phyloP scores from a whole-genome alignment of 2,797 vertebrate genomes.

The Ceyx erithaca region DNA sequence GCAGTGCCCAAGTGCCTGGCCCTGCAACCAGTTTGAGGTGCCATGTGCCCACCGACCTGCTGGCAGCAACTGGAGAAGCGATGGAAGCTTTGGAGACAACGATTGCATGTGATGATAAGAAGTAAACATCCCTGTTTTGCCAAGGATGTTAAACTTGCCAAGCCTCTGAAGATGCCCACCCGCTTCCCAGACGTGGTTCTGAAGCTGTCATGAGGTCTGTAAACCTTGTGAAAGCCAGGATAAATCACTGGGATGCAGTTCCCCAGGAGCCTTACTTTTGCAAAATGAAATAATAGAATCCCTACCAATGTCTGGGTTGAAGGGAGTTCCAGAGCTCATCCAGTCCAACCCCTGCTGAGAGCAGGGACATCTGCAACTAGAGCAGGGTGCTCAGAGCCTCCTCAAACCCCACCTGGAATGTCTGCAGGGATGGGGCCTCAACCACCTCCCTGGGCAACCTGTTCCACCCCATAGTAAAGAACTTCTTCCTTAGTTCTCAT shows the following conservation, averaged over 20 bases:
- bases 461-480: too few species aligned
- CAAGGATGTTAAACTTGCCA: neutral
- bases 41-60: accelerated
- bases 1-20: too few species aligned
- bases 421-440: too few species aligned
- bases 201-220: neutral
- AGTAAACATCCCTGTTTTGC: neutral
- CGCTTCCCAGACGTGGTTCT: neutral
- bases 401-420: too few species aligned
- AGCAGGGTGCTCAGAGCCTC: too few species aligned
- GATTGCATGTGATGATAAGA: neutral
- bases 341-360: too few species aligned
- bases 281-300: neutral
- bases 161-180: neutral
- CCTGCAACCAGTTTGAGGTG: neutral
- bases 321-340: too few species aligned
- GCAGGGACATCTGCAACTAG: too few species aligned
- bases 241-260: neutral
- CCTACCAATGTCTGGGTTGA: too few species aligned
- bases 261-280: neutral
- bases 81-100: neutral
- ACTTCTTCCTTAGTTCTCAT: too few species aligned
- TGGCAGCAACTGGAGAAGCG: neutral
- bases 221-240: neutral
- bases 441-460: too few species aligned